Evolutionary conservation across 2,888 invertebrate species (phyloP), one percentile per base, ranked within the genome.

Genomic region (Frankliniella intonsa): DNA sequence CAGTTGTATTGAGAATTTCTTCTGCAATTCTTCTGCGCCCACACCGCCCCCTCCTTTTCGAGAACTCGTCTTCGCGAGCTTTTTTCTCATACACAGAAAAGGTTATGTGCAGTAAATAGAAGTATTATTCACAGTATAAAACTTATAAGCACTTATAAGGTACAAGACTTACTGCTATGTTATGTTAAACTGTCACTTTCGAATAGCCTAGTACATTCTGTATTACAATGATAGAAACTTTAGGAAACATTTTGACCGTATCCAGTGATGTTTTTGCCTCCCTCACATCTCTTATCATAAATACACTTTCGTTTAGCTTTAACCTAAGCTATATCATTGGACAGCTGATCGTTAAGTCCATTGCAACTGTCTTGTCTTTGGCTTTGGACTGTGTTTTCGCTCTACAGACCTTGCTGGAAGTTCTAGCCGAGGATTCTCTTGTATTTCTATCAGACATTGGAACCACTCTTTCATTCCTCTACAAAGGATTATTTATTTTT

Each of bases 141-240:
- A 38, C 2, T 38, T n/a, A n/a, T n/a, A n/a, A n/a, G n/a, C n/a
- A n/a, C n/a, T n/a, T n/a, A n/a, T n/a, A n/a, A n/a, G n/a, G n/a
- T n/a, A 38, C 38, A 38, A 76, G 22, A 76, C 69, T 25, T 12
- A 25, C 22, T 38, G 25, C 69, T 76, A 76, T 76, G 69, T 76
- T 76, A 76, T 76, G 69, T 76, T 3, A 5, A 76, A 76, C 69
- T 76, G 69, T 76, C 69, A 76, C 69, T 76, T 76, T 22, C 69
- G 8, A 22, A 25, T 22, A 22, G 69, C 25, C 22, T 25, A 76
- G 25, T 9, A 22, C 11, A 25, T 22, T 25, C 3, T 76, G n/a
- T 9, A 3, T 25, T 9, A 76, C 22, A 25, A 76, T 76, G 69
- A 8, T 76, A 11, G 69, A 22, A 25, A 22, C 11, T 25, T 25